Evolutionary conservation across 2,113 vertebrate species (phyloP).

Genomic region (Fregetta grallaria): DNA sequence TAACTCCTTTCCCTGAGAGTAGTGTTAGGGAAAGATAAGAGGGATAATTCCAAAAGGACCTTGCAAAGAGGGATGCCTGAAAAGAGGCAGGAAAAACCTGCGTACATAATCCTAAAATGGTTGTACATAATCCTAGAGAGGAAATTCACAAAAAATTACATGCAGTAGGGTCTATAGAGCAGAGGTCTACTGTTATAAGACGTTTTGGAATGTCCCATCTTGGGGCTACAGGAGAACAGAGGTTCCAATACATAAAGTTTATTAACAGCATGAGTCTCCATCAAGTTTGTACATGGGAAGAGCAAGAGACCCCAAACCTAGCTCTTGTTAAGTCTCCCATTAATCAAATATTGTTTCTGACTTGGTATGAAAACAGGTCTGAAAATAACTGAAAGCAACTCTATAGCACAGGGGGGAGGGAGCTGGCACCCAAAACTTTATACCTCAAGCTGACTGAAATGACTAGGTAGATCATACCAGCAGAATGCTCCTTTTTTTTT

Average conservation of each 20-base stretch:
- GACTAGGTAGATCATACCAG: background rate
- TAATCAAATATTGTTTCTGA: background rate
- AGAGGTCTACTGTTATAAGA: background rate
- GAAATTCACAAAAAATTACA: background rate
- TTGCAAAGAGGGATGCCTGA: background rate
- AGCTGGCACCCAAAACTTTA: background rate
- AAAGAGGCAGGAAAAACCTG: background rate
- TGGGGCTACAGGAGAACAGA: background rate
- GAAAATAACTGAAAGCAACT: background rate
- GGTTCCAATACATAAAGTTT: background rate
- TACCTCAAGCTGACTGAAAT: background rate
- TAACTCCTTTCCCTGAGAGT: background rate
- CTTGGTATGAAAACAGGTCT: background rate
- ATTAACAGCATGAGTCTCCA: background rate
- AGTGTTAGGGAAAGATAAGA: background rate
- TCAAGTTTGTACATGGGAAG: background rate
- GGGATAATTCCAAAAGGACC: background rate
- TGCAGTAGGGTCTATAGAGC: background rate
- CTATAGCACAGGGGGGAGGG: background rate
- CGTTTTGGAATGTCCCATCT: background rate
- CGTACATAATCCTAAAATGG: no score
- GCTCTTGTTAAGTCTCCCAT: background rate
- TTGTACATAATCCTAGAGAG: background rate
- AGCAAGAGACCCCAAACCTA: background rate
- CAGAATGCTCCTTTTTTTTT: background rate